A percentile compares a stretch with the other conserved stretches of the same genome.
phyloP scores from a whole-genome alignment of 2,888 invertebrate species.

The Rhagium mordax region DNA sequence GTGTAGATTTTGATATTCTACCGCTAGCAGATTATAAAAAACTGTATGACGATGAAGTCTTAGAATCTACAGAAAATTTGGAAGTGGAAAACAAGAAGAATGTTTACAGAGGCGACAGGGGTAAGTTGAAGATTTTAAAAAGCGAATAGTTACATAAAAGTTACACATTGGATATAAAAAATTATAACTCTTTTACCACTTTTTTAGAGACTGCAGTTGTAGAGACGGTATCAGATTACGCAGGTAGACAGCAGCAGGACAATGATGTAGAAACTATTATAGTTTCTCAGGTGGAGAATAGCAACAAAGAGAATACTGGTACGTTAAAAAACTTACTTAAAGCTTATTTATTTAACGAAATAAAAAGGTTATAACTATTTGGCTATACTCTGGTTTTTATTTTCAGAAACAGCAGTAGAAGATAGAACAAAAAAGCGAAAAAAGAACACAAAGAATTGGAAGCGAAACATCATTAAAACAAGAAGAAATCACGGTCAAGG shows the following conservation, averaged over 20 bases:
- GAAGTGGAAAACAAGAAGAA: too few species aligned
- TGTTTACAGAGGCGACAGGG: too few species aligned
- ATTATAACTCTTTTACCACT: too few species aligned
- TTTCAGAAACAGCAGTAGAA: background rate
- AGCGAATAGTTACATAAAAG: too few species aligned
- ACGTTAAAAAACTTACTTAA: background rate
- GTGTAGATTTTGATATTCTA: background rate
- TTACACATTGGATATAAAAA: too few species aligned
- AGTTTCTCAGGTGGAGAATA: too few species aligned
- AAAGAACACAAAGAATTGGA: background rate
- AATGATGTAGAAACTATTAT: too few species aligned
- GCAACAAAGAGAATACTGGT: background rate
- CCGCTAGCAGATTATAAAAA: background rate
- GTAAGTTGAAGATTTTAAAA: too few species aligned
- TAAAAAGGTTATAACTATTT: background rate
- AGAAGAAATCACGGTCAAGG: background rate
- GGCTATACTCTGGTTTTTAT: too few species aligned
- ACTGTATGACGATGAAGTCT: background rate
- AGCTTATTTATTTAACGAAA: background rate
- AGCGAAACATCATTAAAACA: background rate
- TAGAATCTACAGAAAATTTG: background rate
- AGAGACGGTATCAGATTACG: too few species aligned
- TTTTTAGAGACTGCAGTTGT: too few species aligned
- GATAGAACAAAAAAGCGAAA: background rate
- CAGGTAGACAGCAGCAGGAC: too few species aligned